These are phyloP conservation scores for Urocolius indicus DNA, from an alignment of 2,113 vertebrate genomes.

Conservation along the genomic window DNA sequence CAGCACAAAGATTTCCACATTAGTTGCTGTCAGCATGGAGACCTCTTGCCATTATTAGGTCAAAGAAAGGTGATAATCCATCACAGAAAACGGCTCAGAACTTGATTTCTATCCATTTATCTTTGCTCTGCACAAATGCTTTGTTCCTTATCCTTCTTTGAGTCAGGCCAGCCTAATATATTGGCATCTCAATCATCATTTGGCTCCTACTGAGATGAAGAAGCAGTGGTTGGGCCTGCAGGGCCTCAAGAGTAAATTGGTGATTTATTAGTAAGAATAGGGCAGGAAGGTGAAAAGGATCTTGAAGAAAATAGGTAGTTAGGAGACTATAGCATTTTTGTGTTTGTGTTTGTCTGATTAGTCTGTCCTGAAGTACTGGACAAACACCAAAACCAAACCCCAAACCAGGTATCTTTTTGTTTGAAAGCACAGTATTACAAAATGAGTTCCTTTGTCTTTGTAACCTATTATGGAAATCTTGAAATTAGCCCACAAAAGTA, in stretches of 20 bases:
- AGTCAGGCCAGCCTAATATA: constrained; percentile 51
- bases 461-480: not conserved
- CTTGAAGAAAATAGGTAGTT: constrained; percentile 30
- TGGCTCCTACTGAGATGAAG: constrained; percentile 67
- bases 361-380: not conserved
- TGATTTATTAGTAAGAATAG: constrained; percentile 42
- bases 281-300: constrained; percentile 29
- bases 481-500: rapidly evolving
- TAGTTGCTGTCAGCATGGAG: constrained; percentile 53
- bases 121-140: constrained; percentile 44
- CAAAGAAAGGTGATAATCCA: constrained; percentile 64
- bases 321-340: not conserved
- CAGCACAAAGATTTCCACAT: not conserved
- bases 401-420: not conserved
- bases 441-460: not conserved
- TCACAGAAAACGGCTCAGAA: constrained; percentile 40
- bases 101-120: constrained; percentile 37
- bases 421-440: not conserved
- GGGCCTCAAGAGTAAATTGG: constrained; percentile 44
- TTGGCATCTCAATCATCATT: constrained; percentile 73
- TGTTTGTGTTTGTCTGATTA: not conserved
- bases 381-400: not conserved
- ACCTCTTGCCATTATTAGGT: constrained; percentile 49
- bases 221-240: constrained; percentile 27
- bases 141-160: constrained; percentile 63